Evolutionary conservation across 2,888 invertebrate species (phyloP).

Genomic region (Macrophya annulata): DNA sequence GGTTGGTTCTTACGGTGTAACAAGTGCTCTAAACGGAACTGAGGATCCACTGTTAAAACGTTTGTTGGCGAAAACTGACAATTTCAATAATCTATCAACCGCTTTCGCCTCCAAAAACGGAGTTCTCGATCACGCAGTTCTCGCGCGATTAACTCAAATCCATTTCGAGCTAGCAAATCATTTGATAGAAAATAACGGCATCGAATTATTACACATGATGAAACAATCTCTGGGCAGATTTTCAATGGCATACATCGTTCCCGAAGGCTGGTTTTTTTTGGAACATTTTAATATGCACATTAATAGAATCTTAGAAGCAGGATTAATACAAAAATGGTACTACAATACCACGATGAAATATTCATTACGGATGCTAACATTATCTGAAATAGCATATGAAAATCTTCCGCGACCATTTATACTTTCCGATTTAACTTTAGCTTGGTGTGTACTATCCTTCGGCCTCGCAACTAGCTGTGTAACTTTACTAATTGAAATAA

Average conservation of each 20-base stretch:
- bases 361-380: not conserved
- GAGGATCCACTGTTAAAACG: conserved; percentile 4
- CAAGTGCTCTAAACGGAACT: not conserved
- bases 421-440: conserved; percentile 13
- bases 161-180: not conserved
- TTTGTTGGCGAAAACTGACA: not conserved
- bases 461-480: not conserved
- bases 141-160: not conserved
- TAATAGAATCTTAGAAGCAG: not conserved
- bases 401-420: conserved; percentile 5
- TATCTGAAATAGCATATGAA: not conserved
- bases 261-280: conserved; percentile 21
- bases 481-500: conserved; percentile 1
- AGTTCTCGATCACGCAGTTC: conserved; percentile 10
- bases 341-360: not conserved
- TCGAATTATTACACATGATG: not conserved
- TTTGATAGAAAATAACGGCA: conserved; percentile 12
- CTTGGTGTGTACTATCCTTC: not conserved
- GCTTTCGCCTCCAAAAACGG: conserved; percentile 16
- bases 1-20: not conserved
- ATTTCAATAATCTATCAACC: not conserved
- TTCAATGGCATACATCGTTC: conserved; percentile 24
- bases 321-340: conserved; percentile 36
- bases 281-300: not conserved
- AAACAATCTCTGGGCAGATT: not conserved